Evolutionary conservation across 2,888 invertebrate species (phyloP).

Genomic region (Macrophya alboannulata): DNA sequence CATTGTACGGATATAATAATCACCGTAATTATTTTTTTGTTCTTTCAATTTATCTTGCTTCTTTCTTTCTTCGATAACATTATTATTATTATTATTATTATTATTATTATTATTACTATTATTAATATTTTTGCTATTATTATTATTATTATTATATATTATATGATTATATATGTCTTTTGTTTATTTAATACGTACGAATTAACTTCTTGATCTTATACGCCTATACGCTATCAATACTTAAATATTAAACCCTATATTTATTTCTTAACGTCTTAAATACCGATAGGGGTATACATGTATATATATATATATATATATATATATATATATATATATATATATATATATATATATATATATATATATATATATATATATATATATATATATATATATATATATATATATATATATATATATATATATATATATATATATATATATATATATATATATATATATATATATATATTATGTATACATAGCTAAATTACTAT

Average conservation of each 20-base stretch:
- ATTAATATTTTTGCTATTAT: not conserved
- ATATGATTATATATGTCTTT: conserved; percentile 36
- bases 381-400: too few species aligned
- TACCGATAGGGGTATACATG: not conserved
- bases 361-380: not conserved
- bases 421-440: not conserved
- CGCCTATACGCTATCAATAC: conserved; percentile 2
- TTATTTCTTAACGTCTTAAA: conserved; percentile 20
- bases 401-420: not conserved
- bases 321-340: not conserved
- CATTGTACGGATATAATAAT: conserved; percentile 8
- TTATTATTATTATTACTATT: conserved; percentile 33
- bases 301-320: not conserved
- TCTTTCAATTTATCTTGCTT: not conserved
- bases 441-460: too few species aligned
- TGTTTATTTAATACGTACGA: conserved; percentile 23
- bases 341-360: not conserved
- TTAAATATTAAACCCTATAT: conserved; percentile 26
- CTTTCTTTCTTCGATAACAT: not conserved
- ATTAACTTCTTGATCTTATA: conserved; percentile 4
- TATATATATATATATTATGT: not conserved
- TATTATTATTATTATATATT: conserved; percentile 46
- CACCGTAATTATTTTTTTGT: conserved; percentile 58
- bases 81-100: not conserved
- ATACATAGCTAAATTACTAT: not conserved